Evolutionary conservation across 2,113 vertebrate genomes (phyloP).

Genomic region (Vimba vimba): DNA sequence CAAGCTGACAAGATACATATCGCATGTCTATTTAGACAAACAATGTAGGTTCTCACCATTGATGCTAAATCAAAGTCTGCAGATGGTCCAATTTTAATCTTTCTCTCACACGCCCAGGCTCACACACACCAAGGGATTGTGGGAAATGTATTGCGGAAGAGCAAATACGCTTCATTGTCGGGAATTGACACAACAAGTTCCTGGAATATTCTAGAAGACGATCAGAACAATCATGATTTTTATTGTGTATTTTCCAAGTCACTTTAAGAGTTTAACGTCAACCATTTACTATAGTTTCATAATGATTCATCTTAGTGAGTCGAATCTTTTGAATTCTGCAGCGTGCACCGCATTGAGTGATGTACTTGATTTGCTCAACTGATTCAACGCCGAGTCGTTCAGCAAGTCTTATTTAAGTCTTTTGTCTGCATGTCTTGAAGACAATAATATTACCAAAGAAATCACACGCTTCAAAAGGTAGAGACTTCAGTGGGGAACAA

Average conservation of each 20-base stretch:
- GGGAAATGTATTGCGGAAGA: conserved; percentile 79
- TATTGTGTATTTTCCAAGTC: too few species aligned
- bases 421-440: neutral
- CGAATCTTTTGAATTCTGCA: neutral
- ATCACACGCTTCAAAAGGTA: neutral
- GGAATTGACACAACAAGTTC: neutral
- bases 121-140: conserved; percentile 20
- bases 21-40: neutral
- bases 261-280: neutral
- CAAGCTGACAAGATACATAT: neutral
- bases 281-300: neutral
- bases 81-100: conserved; percentile 69
- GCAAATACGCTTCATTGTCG: neutral
- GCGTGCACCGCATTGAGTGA: neutral
- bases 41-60: conserved; percentile 68
- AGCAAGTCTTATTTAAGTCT: neutral
- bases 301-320: neutral
- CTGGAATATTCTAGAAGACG: neutral
- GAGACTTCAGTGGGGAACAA: neutral
- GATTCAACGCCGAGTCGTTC: neutral
- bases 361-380: neutral
- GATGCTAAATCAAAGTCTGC: conserved; percentile 62
- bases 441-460: neutral
- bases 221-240: neutral
- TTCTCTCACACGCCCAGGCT: conserved; percentile 56